Conservation (phyloP, 2,797 vertebrate genomes). For the Taenioides sp. region DNA sequence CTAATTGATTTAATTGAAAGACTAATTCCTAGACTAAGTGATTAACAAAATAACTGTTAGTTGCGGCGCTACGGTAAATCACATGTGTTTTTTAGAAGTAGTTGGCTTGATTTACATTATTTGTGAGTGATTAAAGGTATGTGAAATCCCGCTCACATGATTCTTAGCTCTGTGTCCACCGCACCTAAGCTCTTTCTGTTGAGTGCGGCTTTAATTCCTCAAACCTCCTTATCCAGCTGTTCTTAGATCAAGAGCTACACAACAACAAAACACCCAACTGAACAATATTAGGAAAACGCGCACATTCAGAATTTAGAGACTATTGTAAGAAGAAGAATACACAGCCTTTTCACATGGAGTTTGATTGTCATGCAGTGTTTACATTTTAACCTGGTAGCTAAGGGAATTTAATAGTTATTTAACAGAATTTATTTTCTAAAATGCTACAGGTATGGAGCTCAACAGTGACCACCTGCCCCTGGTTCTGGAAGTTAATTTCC, state of each 20-base stretch:
- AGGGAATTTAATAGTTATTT: no score
- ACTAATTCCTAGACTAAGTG: no score
- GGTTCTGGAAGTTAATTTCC: no score
- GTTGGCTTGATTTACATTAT: slow-evolving; percentile 16
- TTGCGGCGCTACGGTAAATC: neutral
- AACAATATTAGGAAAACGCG: neutral
- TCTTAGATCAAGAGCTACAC: slow-evolving; percentile 13
- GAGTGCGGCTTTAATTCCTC: slow-evolving; percentile 39
- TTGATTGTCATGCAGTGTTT: neutral
- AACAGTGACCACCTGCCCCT: no score
- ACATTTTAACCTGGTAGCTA: neutral
- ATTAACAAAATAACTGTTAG: no score
- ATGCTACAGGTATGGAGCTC: no score
- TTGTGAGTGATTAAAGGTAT: slow-evolving; percentile 50
- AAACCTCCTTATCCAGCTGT: slow-evolving; percentile 31
- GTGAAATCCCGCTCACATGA: slow-evolving; percentile 68
- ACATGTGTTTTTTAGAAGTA: neutral
- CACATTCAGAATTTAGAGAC: neutral
- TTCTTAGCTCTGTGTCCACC: slow-evolving; percentile 37
- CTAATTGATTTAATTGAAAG: no score
- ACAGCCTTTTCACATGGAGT: neutral
- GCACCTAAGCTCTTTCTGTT: slow-evolving; percentile 37
- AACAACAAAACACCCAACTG: neutral
- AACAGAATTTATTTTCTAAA: no score
- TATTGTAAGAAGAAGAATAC: neutral